Evolutionary conservation across 2,113 vertebrate species (phyloP), one percentile per base, ranked within the genome.

Genomic region (Hippopotamus amphibius): DNA sequence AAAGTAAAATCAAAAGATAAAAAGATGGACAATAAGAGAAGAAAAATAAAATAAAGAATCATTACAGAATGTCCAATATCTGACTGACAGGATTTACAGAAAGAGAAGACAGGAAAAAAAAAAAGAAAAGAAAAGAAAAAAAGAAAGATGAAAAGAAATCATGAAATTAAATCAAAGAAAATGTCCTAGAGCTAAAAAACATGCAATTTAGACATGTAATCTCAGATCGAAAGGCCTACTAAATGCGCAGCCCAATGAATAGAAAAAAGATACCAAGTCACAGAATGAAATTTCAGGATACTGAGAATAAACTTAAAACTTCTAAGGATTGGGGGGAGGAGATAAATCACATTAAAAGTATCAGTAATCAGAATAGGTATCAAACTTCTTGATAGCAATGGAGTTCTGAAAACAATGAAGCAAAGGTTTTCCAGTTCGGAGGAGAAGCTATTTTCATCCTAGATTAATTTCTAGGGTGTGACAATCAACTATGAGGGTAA

Each of bases 401-500:
- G 30, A 88, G 17, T 83, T 88, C 19, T 43, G 19, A 88, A 88
- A 68, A 69, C 33, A 61, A 83, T 9, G n/a, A 68, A 93, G n/a
- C 10, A 26, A 84, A 43, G 16, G 7, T n/a, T 93, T 61, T 76
- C 43, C 61, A n/a, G 26, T 69, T 89, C 26, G 69, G 26, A 76
- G 50, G 19, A 21, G 63, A 96, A 84, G 22, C 28, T 43, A 84
- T 69, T 71, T 93, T 69, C n/a, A 93, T 28, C n/a, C 77, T 93
- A n/a, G 69, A 79, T 79, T 89, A 83, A 59, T 37, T 37, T 37
- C 37, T 37, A 37, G 37, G 37, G 2, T 37, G 41, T 69, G 69
- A 89, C 90, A 76, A 50, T 50, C 33, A 85, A 33, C 41, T 17
- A 26, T 16, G 59, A 28, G 26, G 1, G 26, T 74, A 76, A 66